These are phyloP conservation scores for Machimus atricapillus DNA, from an alignment of 2,888 invertebrate genomes.

Conservation along the genomic window DNA sequence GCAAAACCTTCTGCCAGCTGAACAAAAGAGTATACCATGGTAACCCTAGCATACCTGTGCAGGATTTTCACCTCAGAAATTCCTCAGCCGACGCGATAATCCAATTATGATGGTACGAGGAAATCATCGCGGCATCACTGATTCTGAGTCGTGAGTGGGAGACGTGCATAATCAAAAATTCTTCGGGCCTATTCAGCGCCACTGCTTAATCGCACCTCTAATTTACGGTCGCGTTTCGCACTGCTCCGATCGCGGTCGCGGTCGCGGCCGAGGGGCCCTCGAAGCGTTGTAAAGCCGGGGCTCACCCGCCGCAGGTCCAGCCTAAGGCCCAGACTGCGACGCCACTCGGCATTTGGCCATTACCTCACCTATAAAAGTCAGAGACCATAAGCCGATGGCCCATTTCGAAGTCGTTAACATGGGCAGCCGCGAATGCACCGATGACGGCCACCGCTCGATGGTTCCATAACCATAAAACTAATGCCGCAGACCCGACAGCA, in stretches of 20 bases:
- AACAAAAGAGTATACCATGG: not conserved
- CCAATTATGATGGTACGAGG: not conserved
- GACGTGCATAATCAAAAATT: not conserved
- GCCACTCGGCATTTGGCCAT: constrained; percentile 2
- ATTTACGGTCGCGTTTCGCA: constrained; percentile 1
- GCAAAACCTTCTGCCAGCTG: not conserved
- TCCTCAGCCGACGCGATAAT: not conserved
- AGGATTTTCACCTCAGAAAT: not conserved
- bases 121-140: not conserved
- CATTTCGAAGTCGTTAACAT: constrained; percentile 29
- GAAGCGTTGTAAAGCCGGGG: not conserved
- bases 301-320: not conserved
- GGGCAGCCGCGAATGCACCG: constrained; percentile 4
- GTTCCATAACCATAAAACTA: constrained; percentile 36
- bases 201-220: not conserved
- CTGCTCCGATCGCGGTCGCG: not conserved
- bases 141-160: not conserved
- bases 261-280: not conserved
- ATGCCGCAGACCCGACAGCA: not conserved
- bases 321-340: not conserved
- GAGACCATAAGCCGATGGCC: not conserved
- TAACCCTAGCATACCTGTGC: not conserved
- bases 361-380: constrained; percentile 24
- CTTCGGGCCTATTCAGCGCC: not conserved
- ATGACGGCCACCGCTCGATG: constrained; percentile 5